phyloP scores from a whole-genome alignment of 1,140 invertebrate genomes.

The Monochamus saltuarius region DNA sequence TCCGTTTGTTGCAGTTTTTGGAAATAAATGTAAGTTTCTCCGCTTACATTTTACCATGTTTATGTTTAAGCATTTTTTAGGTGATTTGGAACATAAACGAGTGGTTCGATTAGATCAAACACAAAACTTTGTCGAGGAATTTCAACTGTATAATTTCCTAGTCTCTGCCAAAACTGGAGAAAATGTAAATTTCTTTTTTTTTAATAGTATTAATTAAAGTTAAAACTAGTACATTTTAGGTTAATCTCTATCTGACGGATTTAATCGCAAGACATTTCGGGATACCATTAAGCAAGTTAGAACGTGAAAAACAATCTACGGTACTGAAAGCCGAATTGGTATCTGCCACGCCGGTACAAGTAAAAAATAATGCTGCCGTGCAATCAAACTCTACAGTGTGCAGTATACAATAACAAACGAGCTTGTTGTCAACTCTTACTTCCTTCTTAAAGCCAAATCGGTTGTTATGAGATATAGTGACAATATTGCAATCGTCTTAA shows the following conservation, averaged over 20 bases:
- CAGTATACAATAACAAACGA: constrained; percentile 20
- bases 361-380: neutral
- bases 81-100: constrained; percentile 84
- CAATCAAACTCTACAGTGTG: constrained; percentile 16
- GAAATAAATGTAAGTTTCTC: constrained; percentile 74
- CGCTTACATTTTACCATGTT: constrained; percentile 1
- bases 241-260: constrained; percentile 13
- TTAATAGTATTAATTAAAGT: constrained; percentile 6
- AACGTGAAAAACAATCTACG: constrained; percentile 38
- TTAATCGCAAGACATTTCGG: constrained; percentile 41
- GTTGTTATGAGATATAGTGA: no score
- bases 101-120: constrained; percentile 78
- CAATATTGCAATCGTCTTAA: no score
- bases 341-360: constrained; percentile 1
- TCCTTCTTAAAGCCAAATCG: no score
- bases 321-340: constrained; percentile 37
- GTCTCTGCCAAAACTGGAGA: constrained; percentile 89
- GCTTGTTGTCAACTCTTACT: no score
- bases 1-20: constrained; percentile 74
- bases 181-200: constrained; percentile 62
- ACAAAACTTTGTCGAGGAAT: constrained; percentile 73
- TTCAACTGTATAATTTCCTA: constrained; percentile 71
- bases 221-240: constrained; percentile 19
- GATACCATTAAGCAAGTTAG: constrained; percentile 32
- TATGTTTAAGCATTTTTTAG: constrained; percentile 47